These are phyloP conservation scores for Timandra comae DNA, from an alignment of 2,888 invertebrate genomes.

Conservation along the genomic window DNA sequence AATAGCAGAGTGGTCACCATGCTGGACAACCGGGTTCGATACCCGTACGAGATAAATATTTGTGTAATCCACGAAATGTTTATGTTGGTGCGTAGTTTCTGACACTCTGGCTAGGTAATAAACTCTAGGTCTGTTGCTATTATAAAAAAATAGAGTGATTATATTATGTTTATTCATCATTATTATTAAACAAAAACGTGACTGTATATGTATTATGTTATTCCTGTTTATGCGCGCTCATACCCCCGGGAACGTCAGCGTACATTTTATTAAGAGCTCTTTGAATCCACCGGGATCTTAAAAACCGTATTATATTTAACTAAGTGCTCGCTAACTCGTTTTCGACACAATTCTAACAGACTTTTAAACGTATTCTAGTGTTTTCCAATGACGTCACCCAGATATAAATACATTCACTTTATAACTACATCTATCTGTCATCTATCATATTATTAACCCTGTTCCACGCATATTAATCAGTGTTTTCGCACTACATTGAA, in stretches of 20 bases:
- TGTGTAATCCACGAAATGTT: no score
- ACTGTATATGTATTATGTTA: background rate
- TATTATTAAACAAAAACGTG: constrained; percentile 5
- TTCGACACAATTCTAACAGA: no score
- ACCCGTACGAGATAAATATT: no score
- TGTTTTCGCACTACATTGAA: constrained; percentile 19
- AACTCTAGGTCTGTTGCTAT: no score
- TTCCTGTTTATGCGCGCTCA: constrained; percentile 4
- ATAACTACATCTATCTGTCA: constrained; percentile 6
- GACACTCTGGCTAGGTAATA: no score
- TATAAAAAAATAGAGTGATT: no score
- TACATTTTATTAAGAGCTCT: constrained; percentile 21
- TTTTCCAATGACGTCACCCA: constrained; percentile 10
- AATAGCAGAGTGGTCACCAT: no score
- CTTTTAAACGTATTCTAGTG: background rate
- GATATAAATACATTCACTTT: constrained; percentile 8
- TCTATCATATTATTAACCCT: constrained; percentile 16
- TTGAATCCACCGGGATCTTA: constrained; percentile 9
- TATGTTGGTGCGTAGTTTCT: no score
- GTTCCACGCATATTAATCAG: constrained; percentile 12
- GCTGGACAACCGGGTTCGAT: no score
- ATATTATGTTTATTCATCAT: no score
- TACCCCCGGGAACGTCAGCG: constrained; percentile 14
- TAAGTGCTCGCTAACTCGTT: constrained; percentile 1
- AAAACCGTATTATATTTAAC: constrained; percentile 11